Evolutionary conservation across 1,140 invertebrate species (phyloP).

Genomic region (Diprion similis): DNA sequence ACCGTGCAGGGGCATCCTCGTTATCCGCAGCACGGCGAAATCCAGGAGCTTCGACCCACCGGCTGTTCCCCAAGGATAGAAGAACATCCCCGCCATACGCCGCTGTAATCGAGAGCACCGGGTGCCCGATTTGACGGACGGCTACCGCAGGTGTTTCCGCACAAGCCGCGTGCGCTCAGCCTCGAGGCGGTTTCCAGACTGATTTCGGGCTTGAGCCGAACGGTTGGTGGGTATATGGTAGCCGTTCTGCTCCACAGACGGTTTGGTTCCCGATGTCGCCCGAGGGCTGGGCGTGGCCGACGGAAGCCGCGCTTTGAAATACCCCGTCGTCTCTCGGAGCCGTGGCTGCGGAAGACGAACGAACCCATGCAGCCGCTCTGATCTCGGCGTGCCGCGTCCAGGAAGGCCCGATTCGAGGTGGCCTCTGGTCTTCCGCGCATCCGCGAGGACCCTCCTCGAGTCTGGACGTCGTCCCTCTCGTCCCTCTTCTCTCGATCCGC

Average conservation of each 20-base stretch:
- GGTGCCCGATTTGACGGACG: not conserved
- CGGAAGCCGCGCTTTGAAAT: conserved; percentile 40
- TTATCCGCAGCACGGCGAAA: too few species aligned
- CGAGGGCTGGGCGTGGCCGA: conserved; percentile 51
- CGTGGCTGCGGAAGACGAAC: not conserved
- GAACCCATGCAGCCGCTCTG: not conserved
- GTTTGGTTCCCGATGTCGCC: conserved; percentile 39
- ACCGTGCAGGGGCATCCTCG: too few species aligned
- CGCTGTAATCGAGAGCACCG: too few species aligned
- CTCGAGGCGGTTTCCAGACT: conserved; percentile 5
- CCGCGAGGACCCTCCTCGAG: not conserved
- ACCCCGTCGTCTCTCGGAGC: conserved; percentile 28
- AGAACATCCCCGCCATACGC: too few species aligned
- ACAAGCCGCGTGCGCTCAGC: not conserved
- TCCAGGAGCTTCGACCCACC: too few species aligned
- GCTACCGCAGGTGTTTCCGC: conserved; percentile 4
- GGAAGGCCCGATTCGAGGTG: not conserved
- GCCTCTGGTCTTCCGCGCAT: not conserved
- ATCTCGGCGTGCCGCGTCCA: not conserved
- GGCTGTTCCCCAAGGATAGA: too few species aligned
- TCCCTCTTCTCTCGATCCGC: conserved; percentile 6
- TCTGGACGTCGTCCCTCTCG: too few species aligned
- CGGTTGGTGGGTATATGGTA: not conserved
- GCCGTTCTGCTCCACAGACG: conserved; percentile 8
- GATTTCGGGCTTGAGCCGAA: not conserved